Base-by-base conservation (phyloP, 2,888 invertebrate genomes). In the Microplitis manilae region DNA sequence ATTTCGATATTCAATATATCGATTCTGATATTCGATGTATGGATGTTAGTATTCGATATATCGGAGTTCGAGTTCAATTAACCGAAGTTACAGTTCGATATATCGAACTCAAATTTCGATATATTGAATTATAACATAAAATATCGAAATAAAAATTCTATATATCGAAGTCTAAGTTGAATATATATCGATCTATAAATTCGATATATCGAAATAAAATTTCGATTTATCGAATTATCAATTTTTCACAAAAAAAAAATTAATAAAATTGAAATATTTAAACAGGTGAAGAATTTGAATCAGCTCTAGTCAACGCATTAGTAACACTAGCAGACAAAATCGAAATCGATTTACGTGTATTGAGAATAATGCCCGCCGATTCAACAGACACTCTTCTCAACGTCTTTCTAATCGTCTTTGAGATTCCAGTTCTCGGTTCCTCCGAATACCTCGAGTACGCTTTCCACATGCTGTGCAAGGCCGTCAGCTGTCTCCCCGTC, bases 361-460 rank as follows among this genome's bases (percentile, higher is more conserved):
- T 91, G 80, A 92, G 91, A 5, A 91, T 91, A 92, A 93, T 88
- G 92, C 93, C 86, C 88, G 92, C 85, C 89, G 88, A 90, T 76
- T 88, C 89, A 72, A 90, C 91, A 81, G 90, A 91, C 71, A 90
- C 91, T 83, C 89, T 92, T 67, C 85, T 93, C 74, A 92, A 93
- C 84, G 92, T 94, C 62, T 92, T 94, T 85, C 90, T 96, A 64
- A 95, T 96, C 79, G 94, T 95, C 39, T 94, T 96, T 85, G 96
- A 96, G 89, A 93, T 96, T 83, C 95, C 95, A 1, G 93, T 91
- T 81, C 86, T 94, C 77, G 94, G 94, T 7, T 94, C 94, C 81
- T 94, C 94, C 20, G 96, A 97, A 87, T 97, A 95, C 87, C 90
- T 97, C 84, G 96, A 97, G 89, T 93, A 94, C 60, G 96, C 95